phyloP scores from a whole-genome alignment of 2,888 invertebrate species.

The Drosophila kambysellisi region DNA sequence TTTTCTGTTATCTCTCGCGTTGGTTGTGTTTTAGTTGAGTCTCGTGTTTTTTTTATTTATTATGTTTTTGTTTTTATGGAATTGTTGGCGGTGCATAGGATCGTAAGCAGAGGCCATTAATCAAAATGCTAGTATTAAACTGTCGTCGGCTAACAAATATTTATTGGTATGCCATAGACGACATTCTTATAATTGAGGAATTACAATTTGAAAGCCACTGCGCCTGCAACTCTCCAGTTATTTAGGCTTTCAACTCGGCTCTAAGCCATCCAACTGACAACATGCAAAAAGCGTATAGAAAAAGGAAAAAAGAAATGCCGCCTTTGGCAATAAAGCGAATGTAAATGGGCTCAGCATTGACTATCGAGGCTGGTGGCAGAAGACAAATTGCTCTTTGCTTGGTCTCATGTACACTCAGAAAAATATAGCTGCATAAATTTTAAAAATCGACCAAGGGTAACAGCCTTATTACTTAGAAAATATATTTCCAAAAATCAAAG shows the following conservation, averaged over 20 bases:
- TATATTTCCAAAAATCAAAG: not conserved
- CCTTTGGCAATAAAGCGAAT: conserved; percentile 60
- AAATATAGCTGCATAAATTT: not conserved
- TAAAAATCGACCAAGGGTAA: not conserved
- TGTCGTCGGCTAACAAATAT: conserved; percentile 57
- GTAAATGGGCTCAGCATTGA: conserved; percentile 74
- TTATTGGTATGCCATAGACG: conserved; percentile 63
- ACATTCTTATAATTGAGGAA: conserved; percentile 76
- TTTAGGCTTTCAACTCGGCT: conserved; percentile 17
- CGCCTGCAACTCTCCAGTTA: conserved; percentile 32
- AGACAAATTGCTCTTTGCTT: conserved; percentile 83
- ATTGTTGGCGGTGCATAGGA: conserved; percentile 47
- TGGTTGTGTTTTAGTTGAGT: conserved; percentile 68
- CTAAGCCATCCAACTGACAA: conserved; percentile 62
- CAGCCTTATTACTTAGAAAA: not conserved
- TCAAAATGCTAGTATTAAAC: conserved; percentile 57
- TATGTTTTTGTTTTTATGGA: conserved; percentile 18
- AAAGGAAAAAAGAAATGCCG: conserved; percentile 14
- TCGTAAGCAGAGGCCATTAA: conserved; percentile 60
- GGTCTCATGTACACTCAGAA: conserved; percentile 44
- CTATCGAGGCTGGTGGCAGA: conserved; percentile 71
- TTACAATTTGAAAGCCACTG: conserved; percentile 71
- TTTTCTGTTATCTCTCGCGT: conserved; percentile 65
- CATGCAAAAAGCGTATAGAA: conserved; percentile 35
- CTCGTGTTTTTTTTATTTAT: not conserved